phyloP scores from a whole-genome alignment of 2,888 invertebrate genomes.

The Microdon myrmicae region DNA sequence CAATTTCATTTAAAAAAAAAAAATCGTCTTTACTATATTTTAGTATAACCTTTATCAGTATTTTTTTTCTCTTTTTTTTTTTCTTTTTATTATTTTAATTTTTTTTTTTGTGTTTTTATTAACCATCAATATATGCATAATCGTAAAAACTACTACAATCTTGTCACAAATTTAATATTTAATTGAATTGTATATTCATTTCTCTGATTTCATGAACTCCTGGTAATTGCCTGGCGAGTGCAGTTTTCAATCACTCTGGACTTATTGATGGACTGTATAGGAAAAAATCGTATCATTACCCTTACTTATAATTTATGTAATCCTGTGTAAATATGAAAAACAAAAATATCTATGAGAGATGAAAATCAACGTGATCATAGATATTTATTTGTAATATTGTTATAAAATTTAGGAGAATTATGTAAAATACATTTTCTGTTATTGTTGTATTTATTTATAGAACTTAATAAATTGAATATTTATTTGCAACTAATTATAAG shows the following conservation, averaged over 20 bases:
- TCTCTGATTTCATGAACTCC: conserved; percentile 23
- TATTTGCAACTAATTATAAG: no score
- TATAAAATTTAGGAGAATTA: no score
- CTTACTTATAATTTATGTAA: conserved; percentile 66
- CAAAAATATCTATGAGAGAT: conserved; percentile 36
- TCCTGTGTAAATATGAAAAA: conserved; percentile 30
- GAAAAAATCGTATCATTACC: conserved; percentile 67
- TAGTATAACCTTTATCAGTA: no score
- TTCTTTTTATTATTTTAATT: conserved; percentile 11
- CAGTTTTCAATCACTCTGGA: conserved; percentile 63
- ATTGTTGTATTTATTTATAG: no score
- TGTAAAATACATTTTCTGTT: no score
- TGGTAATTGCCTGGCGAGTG: not conserved
- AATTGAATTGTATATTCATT: conserved; percentile 7
- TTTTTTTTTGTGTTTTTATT: conserved; percentile 21
- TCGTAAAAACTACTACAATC: no score
- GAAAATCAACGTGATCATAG: not conserved
- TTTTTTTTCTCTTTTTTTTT: no score
- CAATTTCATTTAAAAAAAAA: no score
- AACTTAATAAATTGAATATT: no score
- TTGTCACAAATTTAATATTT: not conserved
- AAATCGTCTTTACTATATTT: no score
- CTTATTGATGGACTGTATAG: conserved; percentile 67
- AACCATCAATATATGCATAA: conserved; percentile 1
- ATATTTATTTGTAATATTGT: no score